Percentiles rank a stretch among this genome's conserved stretches.
These are phyloP conservation scores for Thamnophis elegans DNA, from an alignment of 2,797 vertebrate species.

Conservation along the genomic window DNA sequence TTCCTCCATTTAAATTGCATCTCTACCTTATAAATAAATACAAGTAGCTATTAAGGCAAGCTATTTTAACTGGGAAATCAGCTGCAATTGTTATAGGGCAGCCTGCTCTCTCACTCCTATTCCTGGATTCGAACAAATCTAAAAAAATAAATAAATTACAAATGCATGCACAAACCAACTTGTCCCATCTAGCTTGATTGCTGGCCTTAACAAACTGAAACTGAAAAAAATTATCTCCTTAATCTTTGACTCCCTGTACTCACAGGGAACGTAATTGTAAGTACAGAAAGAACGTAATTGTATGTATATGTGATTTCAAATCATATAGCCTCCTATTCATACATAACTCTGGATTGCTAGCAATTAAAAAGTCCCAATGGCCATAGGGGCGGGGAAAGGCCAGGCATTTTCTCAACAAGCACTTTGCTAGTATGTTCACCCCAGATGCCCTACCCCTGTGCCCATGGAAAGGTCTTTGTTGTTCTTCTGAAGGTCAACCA, in stretches of 20 bases:
- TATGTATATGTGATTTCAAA: not conserved
- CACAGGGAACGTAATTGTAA: not conserved
- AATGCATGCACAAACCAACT: not conserved
- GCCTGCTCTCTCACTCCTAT: not conserved
- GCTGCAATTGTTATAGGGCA: not conserved
- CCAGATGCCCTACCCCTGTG: not conserved
- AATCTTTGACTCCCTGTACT: not conserved
- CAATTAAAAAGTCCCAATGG: not conserved
- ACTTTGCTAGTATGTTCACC: not conserved
- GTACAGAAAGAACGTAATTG: not conserved
- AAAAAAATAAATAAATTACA: not conserved
- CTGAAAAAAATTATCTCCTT: not conserved
- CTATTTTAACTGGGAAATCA: not conserved
- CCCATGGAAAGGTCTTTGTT: not conserved
- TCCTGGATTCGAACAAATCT: not conserved
- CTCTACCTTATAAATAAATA: not conserved
- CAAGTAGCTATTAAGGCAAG: not conserved
- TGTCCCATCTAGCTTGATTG: not conserved
- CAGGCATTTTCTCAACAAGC: not conserved
- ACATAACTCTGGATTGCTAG: not conserved
- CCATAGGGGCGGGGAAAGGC: not conserved
- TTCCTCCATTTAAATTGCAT: not conserved
- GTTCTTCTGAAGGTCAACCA: not conserved
- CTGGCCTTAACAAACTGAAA: not conserved
- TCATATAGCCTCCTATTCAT: not conserved